Conservation (phyloP, 2,797 vertebrate species). For the Sebastes nivosus region DNA sequence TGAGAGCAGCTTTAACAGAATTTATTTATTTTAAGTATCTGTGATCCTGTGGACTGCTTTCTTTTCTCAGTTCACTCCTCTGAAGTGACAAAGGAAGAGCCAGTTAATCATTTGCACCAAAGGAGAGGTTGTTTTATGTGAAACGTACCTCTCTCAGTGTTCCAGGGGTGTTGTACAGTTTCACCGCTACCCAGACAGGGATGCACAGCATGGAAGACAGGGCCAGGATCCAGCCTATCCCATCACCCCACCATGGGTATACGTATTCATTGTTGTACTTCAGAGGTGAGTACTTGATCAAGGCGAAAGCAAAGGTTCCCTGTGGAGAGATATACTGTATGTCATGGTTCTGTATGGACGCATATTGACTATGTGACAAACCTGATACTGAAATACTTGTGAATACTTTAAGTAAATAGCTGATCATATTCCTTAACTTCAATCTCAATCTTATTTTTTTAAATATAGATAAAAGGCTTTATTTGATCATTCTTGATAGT, state of each 20-base stretch:
- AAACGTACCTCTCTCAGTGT: conserved; percentile 88
- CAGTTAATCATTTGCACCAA: background rate
- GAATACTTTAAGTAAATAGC: background rate
- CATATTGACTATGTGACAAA: background rate
- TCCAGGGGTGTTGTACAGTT: conserved; percentile 87
- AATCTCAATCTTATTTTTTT: background rate
- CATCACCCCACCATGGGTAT: conserved; percentile 96
- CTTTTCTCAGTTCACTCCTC: background rate
- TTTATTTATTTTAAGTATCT: background rate
- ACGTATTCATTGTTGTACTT: conserved; percentile 96
- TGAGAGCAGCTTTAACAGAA: background rate
- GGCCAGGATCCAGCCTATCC: conserved; percentile 92
- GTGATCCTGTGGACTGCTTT: too few relatives aligned
- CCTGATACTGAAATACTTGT: background rate
- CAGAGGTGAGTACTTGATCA: conserved; percentile 94
- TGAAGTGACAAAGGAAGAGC: background rate
- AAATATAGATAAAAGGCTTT: background rate
- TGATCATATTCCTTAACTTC: background rate
- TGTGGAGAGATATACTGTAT: conserved; percentile 46
- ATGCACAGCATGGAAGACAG: conserved; percentile 95
- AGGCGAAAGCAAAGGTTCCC: conserved; percentile 94
- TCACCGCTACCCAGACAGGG: conserved; percentile 86
- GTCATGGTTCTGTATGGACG: background rate
- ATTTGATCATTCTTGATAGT: background rate
- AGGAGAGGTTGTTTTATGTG: rapidly evolving